Conservation (phyloP, 2,888 invertebrate species). For the Cheilosia vulpina region DNA sequence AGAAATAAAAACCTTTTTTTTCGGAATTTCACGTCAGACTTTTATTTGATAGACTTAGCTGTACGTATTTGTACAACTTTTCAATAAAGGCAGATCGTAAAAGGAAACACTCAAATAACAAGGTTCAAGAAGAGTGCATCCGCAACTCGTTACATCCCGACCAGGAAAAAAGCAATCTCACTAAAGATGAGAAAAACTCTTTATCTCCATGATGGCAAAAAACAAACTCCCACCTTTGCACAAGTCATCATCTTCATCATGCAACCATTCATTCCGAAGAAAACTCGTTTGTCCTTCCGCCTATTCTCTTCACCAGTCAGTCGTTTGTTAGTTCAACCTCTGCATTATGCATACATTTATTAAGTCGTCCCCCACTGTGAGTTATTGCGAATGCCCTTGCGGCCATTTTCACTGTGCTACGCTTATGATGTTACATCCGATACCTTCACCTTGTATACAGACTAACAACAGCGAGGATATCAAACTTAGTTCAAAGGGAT, state of each 20-base stretch:
- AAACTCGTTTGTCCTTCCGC: not conserved
- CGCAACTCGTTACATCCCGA: no score
- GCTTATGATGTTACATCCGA: slow-evolving; percentile 2
- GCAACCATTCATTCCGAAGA: not conserved
- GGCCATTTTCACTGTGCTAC: slow-evolving; percentile 16
- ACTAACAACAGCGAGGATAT: slow-evolving; percentile 15
- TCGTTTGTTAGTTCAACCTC: slow-evolving; percentile 27
- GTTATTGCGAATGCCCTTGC: slow-evolving; percentile 22
- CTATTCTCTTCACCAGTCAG: not conserved
- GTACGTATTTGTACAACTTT: no score
- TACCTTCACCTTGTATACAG: not conserved
- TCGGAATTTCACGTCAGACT: no score
- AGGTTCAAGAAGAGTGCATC: no score
- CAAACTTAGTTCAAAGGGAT: slow-evolving; percentile 25
- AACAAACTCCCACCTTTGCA: slow-evolving; percentile 15
- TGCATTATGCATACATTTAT: slow-evolving; percentile 45
- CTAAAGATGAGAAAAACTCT: no score
- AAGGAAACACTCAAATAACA: no score
- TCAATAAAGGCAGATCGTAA: no score
- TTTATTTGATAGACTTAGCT: no score
- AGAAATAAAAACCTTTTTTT: no score
- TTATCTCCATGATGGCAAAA: not conserved
- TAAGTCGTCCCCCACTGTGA: slow-evolving; percentile 3
- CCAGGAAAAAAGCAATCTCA: no score
- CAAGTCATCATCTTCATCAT: slow-evolving; percentile 1